These are phyloP conservation scores for Drosophila seclusa DNA, from an alignment of 2,888 invertebrate species.

Conservation along the genomic window DNA sequence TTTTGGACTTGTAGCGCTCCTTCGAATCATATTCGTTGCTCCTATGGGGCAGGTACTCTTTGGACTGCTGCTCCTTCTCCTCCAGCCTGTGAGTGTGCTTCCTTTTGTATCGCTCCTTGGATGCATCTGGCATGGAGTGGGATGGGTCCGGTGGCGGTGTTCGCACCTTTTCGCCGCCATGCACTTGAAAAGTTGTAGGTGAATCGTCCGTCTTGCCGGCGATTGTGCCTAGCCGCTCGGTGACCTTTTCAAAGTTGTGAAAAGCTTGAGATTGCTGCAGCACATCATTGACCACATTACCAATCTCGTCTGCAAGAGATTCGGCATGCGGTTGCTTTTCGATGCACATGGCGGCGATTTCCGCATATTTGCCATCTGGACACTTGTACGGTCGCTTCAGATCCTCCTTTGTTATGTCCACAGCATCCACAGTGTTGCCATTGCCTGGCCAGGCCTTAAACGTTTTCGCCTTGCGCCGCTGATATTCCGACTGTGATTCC, in stretches of 20 bases:
- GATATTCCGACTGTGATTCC: slow-evolving; percentile 1
- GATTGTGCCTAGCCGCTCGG: slow-evolving; percentile 65
- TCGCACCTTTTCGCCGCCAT: slow-evolving; percentile 9
- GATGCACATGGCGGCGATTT: slow-evolving; percentile 80
- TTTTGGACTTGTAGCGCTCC: slow-evolving; percentile 45
- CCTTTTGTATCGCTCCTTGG: slow-evolving; percentile 19
- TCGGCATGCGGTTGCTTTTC: slow-evolving; percentile 56
- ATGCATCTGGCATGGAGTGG: slow-evolving; percentile 2
- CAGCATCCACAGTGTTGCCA: slow-evolving; percentile 64
- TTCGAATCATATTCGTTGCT: slow-evolving; percentile 50
- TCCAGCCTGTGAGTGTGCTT: slow-evolving; percentile 28
- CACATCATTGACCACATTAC: slow-evolving; percentile 62
- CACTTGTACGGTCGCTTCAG: slow-evolving; percentile 76
- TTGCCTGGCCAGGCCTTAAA: slow-evolving; percentile 80
- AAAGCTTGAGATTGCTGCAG: slow-evolving; percentile 66
- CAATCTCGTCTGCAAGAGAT: slow-evolving; percentile 69
- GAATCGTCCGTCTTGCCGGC: slow-evolving; percentile 17
- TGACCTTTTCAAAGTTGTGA: slow-evolving; percentile 64
- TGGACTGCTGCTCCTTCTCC: slow-evolving; percentile 16
- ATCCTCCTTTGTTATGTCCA: slow-evolving; percentile 71
- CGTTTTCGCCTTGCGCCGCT: slow-evolving; percentile 46
- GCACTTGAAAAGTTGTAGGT: slow-evolving; percentile 26
- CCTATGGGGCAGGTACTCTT: slow-evolving; percentile 23
- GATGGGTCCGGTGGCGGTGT: background rate
- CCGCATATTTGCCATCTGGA: slow-evolving; percentile 69